phyloP scores from a whole-genome alignment of 2,888 invertebrate genomes.

The Rhingia campestris region DNA sequence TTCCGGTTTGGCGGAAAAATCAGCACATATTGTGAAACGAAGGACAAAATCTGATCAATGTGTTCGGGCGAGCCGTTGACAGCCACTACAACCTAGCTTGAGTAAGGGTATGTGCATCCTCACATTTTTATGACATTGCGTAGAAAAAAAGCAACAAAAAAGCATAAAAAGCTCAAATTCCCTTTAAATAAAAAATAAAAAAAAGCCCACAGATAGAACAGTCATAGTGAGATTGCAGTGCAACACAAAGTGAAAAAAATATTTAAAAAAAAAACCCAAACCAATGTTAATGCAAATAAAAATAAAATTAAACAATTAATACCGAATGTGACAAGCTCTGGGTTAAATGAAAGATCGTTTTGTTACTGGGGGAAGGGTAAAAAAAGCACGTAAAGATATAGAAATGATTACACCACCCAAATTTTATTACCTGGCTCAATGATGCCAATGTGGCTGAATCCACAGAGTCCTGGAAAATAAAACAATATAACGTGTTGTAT shows the following conservation, averaged over 20 bases:
- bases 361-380: not conserved
- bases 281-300: conserved; percentile 50
- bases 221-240: conserved; percentile 20
- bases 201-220: not conserved
- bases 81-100: too few relatives aligned
- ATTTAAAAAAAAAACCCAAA: conserved; percentile 31
- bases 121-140: not conserved
- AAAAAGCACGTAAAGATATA: conserved; percentile 26
- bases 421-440: conserved; percentile 83
- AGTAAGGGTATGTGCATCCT: too few relatives aligned
- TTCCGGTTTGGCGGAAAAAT: too few relatives aligned
- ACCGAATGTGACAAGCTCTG: conserved; percentile 29
- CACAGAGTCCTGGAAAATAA: conserved; percentile 82
- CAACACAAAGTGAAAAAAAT: conserved; percentile 33
- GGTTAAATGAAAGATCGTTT: conserved; percentile 7
- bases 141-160: not conserved
- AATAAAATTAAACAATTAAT: conserved; percentile 9
- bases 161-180: not conserved
- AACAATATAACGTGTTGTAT: conserved; percentile 77
- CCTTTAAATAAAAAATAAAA: not conserved
- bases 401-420: conserved; percentile 47
- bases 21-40: too few relatives aligned
- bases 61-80: too few relatives aligned
- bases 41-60: too few relatives aligned
- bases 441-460: conserved; percentile 83